A percentile compares a stretch with the other conserved stretches of the same genome.
phyloP scores from a whole-genome alignment of 2,113 vertebrate species.

The Leptodactylus fuscus region DNA sequence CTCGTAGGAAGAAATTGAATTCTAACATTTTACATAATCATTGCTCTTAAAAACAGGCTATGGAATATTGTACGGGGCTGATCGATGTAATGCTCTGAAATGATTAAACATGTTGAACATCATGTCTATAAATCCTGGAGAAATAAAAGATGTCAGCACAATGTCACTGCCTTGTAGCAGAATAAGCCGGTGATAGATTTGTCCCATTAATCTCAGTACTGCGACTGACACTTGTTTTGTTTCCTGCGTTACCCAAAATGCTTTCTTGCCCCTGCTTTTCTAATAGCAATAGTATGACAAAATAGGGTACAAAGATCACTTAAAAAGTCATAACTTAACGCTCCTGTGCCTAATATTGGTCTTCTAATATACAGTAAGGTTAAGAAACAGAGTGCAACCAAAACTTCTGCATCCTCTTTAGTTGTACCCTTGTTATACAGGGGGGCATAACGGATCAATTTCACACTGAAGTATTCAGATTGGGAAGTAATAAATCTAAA shows the following conservation, averaged over 20 bases:
- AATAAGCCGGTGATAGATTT: background rate
- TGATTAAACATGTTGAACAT: slow-evolving; percentile 11
- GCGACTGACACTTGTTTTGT: background rate
- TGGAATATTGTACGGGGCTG: background rate
- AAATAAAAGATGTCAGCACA: slow-evolving; percentile 10
- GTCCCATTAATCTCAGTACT: background rate
- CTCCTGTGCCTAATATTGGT: background rate
- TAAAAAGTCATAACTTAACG: background rate
- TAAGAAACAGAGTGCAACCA: too few species aligned
- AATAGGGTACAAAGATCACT: background rate
- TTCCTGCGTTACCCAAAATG: background rate
- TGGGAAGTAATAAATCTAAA: background rate
- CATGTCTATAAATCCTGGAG: background rate
- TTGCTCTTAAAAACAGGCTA: background rate
- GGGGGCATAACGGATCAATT: too few species aligned
- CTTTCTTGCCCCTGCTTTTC: background rate
- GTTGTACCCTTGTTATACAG: too few species aligned
- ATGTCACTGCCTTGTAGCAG: background rate
- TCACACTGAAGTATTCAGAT: background rate
- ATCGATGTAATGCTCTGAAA: background rate
- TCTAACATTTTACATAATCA: background rate
- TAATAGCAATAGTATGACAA: background rate
- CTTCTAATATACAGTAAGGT: too few species aligned
- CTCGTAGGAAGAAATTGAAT: background rate
- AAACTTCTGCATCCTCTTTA: too few species aligned